A percentile compares a stretch with the other conserved stretches of the same genome.
These are phyloP conservation scores for Andrena camellia DNA, from an alignment of 2,888 invertebrate species.

Conservation along the genomic window DNA sequence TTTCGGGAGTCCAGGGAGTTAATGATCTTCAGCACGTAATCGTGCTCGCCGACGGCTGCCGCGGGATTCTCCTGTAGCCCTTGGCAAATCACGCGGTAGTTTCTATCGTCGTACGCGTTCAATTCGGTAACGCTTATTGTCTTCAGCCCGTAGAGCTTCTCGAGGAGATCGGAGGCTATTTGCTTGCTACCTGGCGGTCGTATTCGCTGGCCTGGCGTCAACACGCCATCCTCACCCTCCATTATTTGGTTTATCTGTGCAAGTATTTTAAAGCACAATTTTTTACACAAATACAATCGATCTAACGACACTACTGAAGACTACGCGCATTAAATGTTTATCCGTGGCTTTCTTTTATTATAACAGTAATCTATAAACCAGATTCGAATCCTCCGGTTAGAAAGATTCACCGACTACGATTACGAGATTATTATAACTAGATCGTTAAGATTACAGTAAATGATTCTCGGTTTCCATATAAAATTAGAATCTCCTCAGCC, in stretches of 20 bases:
- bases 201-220: constrained; percentile 87
- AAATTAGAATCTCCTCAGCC: background rate
- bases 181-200: constrained; percentile 87
- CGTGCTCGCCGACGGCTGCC: constrained; percentile 86
- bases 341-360: background rate
- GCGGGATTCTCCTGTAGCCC: constrained; percentile 88
- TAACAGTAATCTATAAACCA: background rate
- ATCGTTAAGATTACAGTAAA: no score
- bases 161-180: constrained; percentile 86
- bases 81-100: constrained; percentile 89
- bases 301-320: background rate
- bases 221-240: constrained; percentile 44
- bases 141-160: constrained; percentile 88
- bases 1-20: constrained; percentile 93
- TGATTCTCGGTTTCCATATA: no score
- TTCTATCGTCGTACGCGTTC: constrained; percentile 93
- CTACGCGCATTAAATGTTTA: background rate
- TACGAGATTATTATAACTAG: background rate
- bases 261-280: background rate
- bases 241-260: constrained; percentile 1
- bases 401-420: background rate
- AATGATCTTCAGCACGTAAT: constrained; percentile 93
- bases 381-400: background rate
- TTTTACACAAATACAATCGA: background rate
- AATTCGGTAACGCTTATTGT: constrained; percentile 87